Conservation (phyloP, 1,140 invertebrate genomes). For the Camponotus pennsylvanicus region DNA sequence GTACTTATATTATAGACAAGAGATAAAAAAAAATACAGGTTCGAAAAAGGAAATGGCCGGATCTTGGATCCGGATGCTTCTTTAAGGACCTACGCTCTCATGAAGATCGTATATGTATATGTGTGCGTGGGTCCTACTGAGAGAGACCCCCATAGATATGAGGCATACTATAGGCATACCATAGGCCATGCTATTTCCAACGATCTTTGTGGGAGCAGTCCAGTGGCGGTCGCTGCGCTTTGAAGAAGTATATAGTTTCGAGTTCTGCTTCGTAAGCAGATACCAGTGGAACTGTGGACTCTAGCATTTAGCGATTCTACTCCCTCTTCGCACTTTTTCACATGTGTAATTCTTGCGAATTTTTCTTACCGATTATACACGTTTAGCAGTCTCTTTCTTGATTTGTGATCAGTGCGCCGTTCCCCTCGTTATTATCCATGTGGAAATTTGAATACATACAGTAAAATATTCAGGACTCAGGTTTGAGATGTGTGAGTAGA, state of each 20-base stretch:
- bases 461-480: background rate
- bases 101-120: background rate
- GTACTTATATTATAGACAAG: background rate
- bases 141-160: constrained; percentile 28
- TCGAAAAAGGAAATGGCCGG: constrained; percentile 40
- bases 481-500: background rate
- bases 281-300: constrained; percentile 13
- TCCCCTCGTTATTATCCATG: background rate
- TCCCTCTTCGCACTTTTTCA: constrained; percentile 5
- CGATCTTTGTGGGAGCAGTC: constrained; percentile 74
- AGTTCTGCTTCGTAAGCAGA: constrained; percentile 69
- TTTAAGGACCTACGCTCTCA: background rate
- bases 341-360: background rate
- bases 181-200: constrained; percentile 71
- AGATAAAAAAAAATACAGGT: background rate
- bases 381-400: background rate
- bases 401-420: background rate
- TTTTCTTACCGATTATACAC: background rate
- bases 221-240: constrained; percentile 59
- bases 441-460: constrained; percentile 7
- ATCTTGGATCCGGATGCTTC: constrained; percentile 33
- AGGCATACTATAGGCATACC: constrained; percentile 23
- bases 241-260: constrained; percentile 72
- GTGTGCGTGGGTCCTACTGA: constrained; percentile 39
- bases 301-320: background rate